A percentile compares a stretch with the other conserved stretches of the same genome.
Conservation (phyloP, 2,888 invertebrate species). For the Plebejus argus region DNA sequence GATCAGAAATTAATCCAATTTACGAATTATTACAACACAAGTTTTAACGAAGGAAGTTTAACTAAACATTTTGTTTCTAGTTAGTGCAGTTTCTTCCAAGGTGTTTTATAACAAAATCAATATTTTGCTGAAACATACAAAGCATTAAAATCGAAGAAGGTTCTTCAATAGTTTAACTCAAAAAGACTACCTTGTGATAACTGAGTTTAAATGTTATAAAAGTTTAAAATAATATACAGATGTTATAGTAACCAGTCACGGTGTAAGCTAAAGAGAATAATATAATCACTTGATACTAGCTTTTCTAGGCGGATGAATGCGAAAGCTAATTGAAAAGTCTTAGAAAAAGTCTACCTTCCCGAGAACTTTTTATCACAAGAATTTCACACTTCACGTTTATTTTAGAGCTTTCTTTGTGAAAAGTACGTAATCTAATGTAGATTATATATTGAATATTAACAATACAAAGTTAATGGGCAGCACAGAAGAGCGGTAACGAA, state of each 20-base stretch:
- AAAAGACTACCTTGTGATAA: background rate
- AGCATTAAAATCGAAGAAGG: background rate
- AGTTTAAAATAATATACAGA: too few relatives aligned
- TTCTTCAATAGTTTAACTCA: background rate
- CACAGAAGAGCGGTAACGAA: slow-evolving; percentile 46
- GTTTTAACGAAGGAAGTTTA: slow-evolving; percentile 7
- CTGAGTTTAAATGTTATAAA: too few relatives aligned
- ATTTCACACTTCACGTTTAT: too few relatives aligned
- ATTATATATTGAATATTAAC: slow-evolving; percentile 14
- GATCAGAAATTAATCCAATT: background rate
- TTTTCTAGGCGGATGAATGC: too few relatives aligned
- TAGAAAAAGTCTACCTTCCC: too few relatives aligned
- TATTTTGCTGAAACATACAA: background rate
- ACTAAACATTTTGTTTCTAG: background rate
- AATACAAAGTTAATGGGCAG: slow-evolving; percentile 35
- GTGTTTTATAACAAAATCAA: background rate
- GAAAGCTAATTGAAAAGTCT: too few relatives aligned
- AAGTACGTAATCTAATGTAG: slow-evolving; percentile 6
- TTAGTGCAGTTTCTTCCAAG: slow-evolving; percentile 15
- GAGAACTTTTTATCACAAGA: too few relatives aligned
- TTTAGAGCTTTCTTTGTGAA: background rate
- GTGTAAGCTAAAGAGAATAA: too few relatives aligned
- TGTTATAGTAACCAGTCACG: too few relatives aligned
- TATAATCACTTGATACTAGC: too few relatives aligned
- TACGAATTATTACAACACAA: background rate